These are phyloP conservation scores for Copsychus sechellarum DNA, from an alignment of 2,113 vertebrate genomes.

Conservation along the genomic window DNA sequence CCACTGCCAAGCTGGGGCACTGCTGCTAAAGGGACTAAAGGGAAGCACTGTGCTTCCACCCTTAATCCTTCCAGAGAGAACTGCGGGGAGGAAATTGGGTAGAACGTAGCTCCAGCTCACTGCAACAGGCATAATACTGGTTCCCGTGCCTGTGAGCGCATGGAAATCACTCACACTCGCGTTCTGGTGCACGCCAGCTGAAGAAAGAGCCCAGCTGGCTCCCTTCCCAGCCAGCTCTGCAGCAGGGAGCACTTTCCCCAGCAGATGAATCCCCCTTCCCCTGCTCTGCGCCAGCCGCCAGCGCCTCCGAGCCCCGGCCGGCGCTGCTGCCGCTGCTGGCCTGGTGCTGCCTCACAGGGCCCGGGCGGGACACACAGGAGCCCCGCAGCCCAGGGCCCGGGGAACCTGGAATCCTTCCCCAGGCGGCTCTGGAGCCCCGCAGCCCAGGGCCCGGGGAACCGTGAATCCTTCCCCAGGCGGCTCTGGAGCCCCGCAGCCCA, in stretches of 20 bases:
- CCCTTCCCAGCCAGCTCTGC: background rate
- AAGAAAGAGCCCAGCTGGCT: slow-evolving; percentile 2
- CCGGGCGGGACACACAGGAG: no score
- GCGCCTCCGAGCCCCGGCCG: rapidly evolving
- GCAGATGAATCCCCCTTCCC: background rate
- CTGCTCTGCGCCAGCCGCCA: rapidly evolving
- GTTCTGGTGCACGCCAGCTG: background rate
- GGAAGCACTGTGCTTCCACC: background rate
- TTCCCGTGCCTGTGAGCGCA: background rate
- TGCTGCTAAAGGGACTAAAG: rapidly evolving
- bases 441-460: background rate
- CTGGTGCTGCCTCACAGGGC: background rate
- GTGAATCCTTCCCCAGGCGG: background rate
- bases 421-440: no score
- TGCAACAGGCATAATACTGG: background rate
- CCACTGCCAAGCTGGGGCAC: background rate
- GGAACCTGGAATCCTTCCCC: background rate
- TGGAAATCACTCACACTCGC: background rate
- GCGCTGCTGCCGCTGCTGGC: background rate
- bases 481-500: rapidly evolving
- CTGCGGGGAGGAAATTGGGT: background rate
- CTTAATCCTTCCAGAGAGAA: background rate
- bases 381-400: rapidly evolving
- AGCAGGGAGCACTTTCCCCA: background rate
- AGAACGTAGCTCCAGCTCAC: background rate